These are phyloP conservation scores for Scaptomyza pallida DNA, from an alignment of 1,140 invertebrate species.

Conservation along the genomic window DNA sequence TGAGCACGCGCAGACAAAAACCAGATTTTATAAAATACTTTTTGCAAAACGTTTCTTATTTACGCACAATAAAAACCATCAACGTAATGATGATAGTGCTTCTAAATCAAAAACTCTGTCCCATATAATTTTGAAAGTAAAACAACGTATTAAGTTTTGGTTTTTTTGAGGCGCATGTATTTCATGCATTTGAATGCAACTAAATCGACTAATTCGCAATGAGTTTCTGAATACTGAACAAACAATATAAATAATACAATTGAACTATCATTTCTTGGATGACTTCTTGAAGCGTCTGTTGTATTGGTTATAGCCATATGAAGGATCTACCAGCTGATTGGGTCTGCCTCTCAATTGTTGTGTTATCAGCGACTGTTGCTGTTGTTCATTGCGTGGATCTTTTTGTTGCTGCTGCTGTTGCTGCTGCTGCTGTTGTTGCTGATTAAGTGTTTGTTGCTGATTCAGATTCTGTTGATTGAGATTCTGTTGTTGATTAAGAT, in stretches of 20 bases:
- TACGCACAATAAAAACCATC: too few species aligned
- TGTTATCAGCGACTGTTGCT: constrained; percentile 72
- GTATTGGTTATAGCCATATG: constrained; percentile 76
- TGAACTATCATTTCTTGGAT: constrained; percentile 35
- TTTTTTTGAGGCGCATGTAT: constrained; percentile 75
- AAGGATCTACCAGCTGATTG: constrained; percentile 74
- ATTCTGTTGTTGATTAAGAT: constrained; percentile 50
- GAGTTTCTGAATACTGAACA: constrained; percentile 22
- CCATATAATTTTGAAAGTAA: too few species aligned
- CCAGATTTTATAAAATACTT: too few species aligned
- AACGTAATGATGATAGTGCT: too few species aligned
- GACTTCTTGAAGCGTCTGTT: constrained; percentile 81
- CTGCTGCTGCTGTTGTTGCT: constrained; percentile 63
- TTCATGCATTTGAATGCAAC: constrained; percentile 76
- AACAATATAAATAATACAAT: neutral
- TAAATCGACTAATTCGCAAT: constrained; percentile 57
- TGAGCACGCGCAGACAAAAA: too few species aligned
- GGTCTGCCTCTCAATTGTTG: constrained; percentile 74
- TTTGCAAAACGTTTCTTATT: too few species aligned
- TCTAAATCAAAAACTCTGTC: too few species aligned
- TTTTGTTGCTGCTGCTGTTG: constrained; percentile 65
- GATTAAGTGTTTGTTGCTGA: constrained; percentile 38
- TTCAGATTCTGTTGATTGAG: constrained; percentile 23
- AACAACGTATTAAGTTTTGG: constrained; percentile 13
- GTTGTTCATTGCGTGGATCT: constrained; percentile 67